These are phyloP conservation scores for Trichopria drosophilae DNA, from an alignment of 2,888 invertebrate genomes.

Conservation along the genomic window DNA sequence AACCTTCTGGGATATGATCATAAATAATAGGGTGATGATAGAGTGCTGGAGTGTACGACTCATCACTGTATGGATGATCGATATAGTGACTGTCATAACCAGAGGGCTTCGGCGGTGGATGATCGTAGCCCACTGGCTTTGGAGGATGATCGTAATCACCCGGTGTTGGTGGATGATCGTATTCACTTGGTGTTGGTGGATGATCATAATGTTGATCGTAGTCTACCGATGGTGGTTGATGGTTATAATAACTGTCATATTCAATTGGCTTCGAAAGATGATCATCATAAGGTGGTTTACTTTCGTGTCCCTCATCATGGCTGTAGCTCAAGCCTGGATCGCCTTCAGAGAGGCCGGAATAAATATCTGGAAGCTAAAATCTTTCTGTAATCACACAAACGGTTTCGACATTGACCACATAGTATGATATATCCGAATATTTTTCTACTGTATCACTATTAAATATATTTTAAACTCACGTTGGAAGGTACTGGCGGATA, in stretches of 20 bases:
- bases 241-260: slow-evolving; percentile 37
- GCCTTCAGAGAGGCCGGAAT: too few relatives aligned
- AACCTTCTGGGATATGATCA: slow-evolving; percentile 59
- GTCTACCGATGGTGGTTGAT: slow-evolving; percentile 25
- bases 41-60: slow-evolving; percentile 53
- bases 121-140: slow-evolving; percentile 39
- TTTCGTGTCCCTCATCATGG: slow-evolving; percentile 15
- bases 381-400: too few relatives aligned
- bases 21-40: slow-evolving; percentile 41
- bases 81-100: too few relatives aligned
- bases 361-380: too few relatives aligned
- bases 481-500: too few relatives aligned
- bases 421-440: too few relatives aligned
- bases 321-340: neutral
- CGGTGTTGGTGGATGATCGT: slow-evolving; percentile 39
- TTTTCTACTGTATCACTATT: too few relatives aligned
- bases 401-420: too few relatives aligned
- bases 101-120: slow-evolving; percentile 58
- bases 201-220: slow-evolving; percentile 13
- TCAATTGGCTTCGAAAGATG: slow-evolving; percentile 39
- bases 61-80: too few relatives aligned
- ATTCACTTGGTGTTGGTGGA: slow-evolving; percentile 24
- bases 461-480: too few relatives aligned
- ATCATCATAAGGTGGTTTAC: slow-evolving; percentile 23
- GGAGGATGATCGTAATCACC: slow-evolving; percentile 38